Percentiles rank a stretch among this genome's conserved stretches.
Evolutionary conservation across 2,113 vertebrate genomes (phyloP).

Genomic region (Pipa parva): DNA sequence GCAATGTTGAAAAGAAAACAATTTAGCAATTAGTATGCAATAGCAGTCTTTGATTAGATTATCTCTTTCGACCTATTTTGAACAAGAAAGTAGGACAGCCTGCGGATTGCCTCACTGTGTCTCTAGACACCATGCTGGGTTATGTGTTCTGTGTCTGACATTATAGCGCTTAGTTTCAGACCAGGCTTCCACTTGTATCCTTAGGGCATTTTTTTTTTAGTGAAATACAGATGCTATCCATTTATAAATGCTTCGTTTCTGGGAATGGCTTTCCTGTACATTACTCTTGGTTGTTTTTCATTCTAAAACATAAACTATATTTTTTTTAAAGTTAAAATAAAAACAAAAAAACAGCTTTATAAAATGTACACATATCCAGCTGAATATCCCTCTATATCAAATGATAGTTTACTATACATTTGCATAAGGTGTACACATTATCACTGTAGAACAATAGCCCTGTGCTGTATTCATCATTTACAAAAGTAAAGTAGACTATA

Average conservation of each 20-base stretch:
- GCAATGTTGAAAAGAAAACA: conserved; percentile 30
- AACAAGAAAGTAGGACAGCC: conserved; percentile 68
- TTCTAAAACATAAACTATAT: conserved; percentile 18
- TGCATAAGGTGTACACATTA: too few species aligned
- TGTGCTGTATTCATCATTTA: too few species aligned
- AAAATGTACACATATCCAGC: too few species aligned
- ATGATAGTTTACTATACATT: too few species aligned
- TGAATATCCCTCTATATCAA: too few species aligned
- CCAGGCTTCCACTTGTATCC: conserved; percentile 47
- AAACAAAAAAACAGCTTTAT: too few species aligned
- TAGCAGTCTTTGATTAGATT: conserved; percentile 65
- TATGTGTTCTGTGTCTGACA: conserved; percentile 55
- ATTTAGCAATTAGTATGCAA: conserved; percentile 66
- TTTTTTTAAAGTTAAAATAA: too few species aligned
- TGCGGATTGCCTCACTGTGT: conserved; percentile 59
- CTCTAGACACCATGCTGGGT: conserved; percentile 58
- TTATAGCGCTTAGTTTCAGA: conserved; percentile 48
- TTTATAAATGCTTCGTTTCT: conserved; percentile 28
- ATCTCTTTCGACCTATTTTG: conserved; percentile 73
- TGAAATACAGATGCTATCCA: conserved; percentile 51
- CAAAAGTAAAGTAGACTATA: too few species aligned
- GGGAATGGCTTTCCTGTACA: conserved; percentile 11
- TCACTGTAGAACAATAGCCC: too few species aligned
- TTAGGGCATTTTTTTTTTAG: conserved; percentile 34
- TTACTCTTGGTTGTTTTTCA: conserved; percentile 8